A percentile compares a stretch with the other conserved stretches of the same genome.
These are phyloP conservation scores for Chitala chitala DNA, from an alignment of 2,113 vertebrate species.

Conservation along the genomic window DNA sequence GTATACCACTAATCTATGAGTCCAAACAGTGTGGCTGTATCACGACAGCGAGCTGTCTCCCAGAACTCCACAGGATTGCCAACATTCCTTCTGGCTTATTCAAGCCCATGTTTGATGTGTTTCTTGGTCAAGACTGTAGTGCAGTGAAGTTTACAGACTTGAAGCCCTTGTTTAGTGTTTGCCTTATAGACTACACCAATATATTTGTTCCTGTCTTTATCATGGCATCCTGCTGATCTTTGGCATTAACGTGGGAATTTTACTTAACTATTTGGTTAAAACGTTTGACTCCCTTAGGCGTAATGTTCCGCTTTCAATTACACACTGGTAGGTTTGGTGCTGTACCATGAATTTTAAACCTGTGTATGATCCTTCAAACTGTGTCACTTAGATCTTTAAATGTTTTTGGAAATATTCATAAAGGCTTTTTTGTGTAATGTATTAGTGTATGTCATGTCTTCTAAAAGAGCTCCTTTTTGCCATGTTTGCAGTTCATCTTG, in stretches of 20 bases:
- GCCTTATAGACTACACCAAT: neutral
- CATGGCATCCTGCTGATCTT: neutral
- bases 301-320: neutral
- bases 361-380: neutral
- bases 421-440: neutral
- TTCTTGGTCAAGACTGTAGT: neutral
- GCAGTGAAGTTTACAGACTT: neutral
- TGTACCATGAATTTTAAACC: neutral
- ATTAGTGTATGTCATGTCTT: neutral
- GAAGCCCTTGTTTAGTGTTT: neutral
- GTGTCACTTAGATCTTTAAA: neutral
- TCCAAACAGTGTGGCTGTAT: neutral
- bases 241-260: neutral
- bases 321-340: neutral
- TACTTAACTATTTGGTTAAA: neutral
- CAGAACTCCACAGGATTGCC: neutral
- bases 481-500: neutral
- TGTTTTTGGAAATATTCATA: neutral
- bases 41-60: neutral
- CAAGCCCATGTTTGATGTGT: neutral
- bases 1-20: neutral
- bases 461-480: neutral
- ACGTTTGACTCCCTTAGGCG: neutral
- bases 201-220: neutral
- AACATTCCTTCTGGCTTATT: neutral